Base-by-base conservation (phyloP, 2,888 invertebrate species). In the Cheilosia variabilis region DNA sequence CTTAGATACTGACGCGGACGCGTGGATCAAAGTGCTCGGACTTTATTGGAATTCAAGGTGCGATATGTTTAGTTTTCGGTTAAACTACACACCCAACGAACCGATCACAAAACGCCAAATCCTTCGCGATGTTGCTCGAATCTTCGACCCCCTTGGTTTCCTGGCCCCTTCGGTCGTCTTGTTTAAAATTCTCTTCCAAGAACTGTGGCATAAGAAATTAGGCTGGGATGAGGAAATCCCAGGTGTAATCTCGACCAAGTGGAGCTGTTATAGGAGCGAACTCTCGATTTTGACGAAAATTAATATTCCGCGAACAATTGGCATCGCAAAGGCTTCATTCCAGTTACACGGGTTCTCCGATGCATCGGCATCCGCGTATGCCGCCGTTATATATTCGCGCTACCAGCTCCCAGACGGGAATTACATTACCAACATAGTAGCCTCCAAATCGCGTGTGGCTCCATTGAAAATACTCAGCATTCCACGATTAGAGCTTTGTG, bases 171-270 rank as follows among this genome's bases (percentile, higher is more conserved):
- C n/a, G n/a, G n/a, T n/a, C n/a, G n/a, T n/a, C n/a, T n/a, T 24
- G 4, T 10, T 43, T 15, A 57, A 71, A 52, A 79, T 81, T 43
- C 71, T 75, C 1, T 47, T 58, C 5, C 57, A 66, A 41, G 60
- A 72, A 17, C 19, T 72, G 27, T 72, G 60, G 72, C 60, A 72
- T 19, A 34, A 13, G 19, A 50, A 50, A 9, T 13, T 58, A 6
- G 34, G 31, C 7, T 69, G 57, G 68, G 55, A 69, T 27, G 55
- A 69, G 1, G 13, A 47, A 57, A 2, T 69, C 13, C 68, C 55
- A 19, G 1, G 27, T 15, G 10, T 7, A 57, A 57, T 68, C 80
- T 7, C 72, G 84, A 78, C 19, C 68, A 87, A 10, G 81, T 88
- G 78, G 87, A 88, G 24, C 6, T 7, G 3, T 9, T 82, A 37